Evolutionary conservation across 2,888 invertebrate species (phyloP), one percentile per base, ranked within the genome.

Genomic region (Sinelater perroti): DNA sequence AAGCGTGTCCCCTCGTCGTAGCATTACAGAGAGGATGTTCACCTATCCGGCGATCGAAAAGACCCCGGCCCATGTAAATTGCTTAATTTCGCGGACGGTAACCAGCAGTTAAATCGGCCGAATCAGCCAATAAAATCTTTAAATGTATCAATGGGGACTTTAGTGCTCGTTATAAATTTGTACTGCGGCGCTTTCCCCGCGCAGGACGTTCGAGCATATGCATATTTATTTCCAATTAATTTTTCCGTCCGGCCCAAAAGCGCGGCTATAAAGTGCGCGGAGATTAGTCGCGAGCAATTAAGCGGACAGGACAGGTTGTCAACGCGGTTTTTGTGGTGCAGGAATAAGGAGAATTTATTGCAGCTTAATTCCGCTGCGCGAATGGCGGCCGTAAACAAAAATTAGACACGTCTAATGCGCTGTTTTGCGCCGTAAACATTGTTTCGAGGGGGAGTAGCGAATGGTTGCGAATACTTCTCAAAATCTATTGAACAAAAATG

Each of bases 81-180:
- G 26, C 24, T 40, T 40, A 40, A 40, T 40, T 24, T 21, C 38
- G 20, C 11, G 11, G 18, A 13, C 6, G 20, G n/a, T 20, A 2
- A 38, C 38, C 11, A 38, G 20, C 38, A 38, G 21, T 38, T 38
- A 21, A 20, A 36, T 8, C 2, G 8, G 8, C 14, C 18, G 8
- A 38, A 38, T 13, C 38, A 38, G 20, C 6, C 13, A 5, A 38
- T 38, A 38, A 38, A 38, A 38, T 38, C 6, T 20, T 21, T 38
- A 20, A 38, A 38, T 21, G 14, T 38, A n/a, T 20, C 20, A 21
- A 18, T 38, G 20, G 14, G 11, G 14, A 38, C 21, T 38, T 38
- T n/a, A 20, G 3, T n/a, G 20, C 38, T 21, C 11, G 38, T 20
- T 38, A 35, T 38, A 21, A 38, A 38, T 38, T 20, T 38, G 38